Percentiles rank a stretch among this genome's conserved stretches.
phyloP scores from a whole-genome alignment of 2,888 invertebrate genomes.

The Leucophenga maculata region DNA sequence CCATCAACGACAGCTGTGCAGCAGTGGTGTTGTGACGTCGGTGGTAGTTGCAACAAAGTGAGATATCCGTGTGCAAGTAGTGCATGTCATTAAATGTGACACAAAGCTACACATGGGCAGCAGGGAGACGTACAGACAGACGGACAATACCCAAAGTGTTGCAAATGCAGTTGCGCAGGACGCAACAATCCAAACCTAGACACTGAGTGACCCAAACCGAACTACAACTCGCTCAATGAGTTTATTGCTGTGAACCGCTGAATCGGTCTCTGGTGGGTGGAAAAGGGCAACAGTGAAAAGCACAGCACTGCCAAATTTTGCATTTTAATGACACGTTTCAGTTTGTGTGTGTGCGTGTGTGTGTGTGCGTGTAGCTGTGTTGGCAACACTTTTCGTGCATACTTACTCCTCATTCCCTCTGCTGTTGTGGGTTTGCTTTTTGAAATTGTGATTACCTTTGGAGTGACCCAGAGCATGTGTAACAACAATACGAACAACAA shows the following conservation, averaged over 20 bases:
- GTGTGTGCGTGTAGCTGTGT: too few species aligned
- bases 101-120: not conserved
- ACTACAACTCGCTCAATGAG: not conserved
- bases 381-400: too few species aligned
- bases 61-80: conserved; percentile 25
- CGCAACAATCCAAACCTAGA: not conserved
- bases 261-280: conserved; percentile 8
- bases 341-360: too few species aligned
- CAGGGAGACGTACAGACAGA: not conserved
- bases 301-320: conserved; percentile 49
- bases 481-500: not conserved
- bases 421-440: not conserved
- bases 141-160: not conserved
- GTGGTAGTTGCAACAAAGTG: not conserved
- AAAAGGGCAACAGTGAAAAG: conserved; percentile 41
- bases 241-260: conserved; percentile 18
- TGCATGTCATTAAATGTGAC: conserved; percentile 55
- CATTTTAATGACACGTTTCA: conserved; percentile 54
- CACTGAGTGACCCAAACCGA: not conserved
- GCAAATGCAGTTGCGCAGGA: not conserved
- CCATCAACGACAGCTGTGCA: conserved; percentile 2
- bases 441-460: conserved; percentile 28
- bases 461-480: conserved; percentile 6
- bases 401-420: not conserved
- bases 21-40: too few species aligned